A percentile compares a stretch with the other conserved stretches of the same genome.
These are phyloP conservation scores for Pilophorus perplexus DNA, from an alignment of 2,888 invertebrate species.

Conservation along the genomic window DNA sequence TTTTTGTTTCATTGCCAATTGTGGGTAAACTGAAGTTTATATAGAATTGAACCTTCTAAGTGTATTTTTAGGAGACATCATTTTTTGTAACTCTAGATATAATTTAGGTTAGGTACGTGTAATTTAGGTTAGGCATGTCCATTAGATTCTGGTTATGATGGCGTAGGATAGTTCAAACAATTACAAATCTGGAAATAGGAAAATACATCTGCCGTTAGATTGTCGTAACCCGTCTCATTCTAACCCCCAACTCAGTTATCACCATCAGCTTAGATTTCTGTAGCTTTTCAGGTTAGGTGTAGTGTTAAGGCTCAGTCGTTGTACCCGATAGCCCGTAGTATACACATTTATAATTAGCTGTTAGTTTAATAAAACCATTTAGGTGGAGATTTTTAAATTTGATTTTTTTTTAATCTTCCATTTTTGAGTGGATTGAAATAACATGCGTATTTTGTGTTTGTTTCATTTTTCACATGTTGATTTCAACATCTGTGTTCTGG, in stretches of 20 bases:
- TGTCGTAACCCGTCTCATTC: no score
- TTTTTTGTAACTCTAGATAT: constrained; percentile 14
- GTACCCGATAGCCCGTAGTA: constrained; percentile 23
- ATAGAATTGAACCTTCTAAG: constrained; percentile 11
- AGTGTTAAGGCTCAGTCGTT: constrained; percentile 34
- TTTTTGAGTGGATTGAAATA: constrained; percentile 26
- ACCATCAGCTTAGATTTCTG: not conserved
- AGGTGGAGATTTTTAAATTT: constrained; percentile 23
- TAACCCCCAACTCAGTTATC: no score
- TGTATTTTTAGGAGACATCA: constrained; percentile 11
- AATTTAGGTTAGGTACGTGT: constrained; percentile 11
- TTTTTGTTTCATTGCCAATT: no score
- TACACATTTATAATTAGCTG: no score
- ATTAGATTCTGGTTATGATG: no score
- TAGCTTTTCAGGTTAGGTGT: constrained; percentile 3
- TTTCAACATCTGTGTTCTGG: constrained; percentile 40
- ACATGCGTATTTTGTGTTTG: constrained; percentile 41
- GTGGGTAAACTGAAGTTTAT: no score
- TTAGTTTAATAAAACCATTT: not conserved
- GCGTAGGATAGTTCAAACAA: no score
- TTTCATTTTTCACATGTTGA: constrained; percentile 43
- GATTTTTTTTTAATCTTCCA: not conserved
- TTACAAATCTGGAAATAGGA: no score
- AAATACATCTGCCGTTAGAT: no score
- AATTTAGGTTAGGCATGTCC: no score